These are phyloP conservation scores for Alloscopus bannaensis DNA, from an alignment of 2,888 invertebrate genomes.

Conservation along the genomic window DNA sequence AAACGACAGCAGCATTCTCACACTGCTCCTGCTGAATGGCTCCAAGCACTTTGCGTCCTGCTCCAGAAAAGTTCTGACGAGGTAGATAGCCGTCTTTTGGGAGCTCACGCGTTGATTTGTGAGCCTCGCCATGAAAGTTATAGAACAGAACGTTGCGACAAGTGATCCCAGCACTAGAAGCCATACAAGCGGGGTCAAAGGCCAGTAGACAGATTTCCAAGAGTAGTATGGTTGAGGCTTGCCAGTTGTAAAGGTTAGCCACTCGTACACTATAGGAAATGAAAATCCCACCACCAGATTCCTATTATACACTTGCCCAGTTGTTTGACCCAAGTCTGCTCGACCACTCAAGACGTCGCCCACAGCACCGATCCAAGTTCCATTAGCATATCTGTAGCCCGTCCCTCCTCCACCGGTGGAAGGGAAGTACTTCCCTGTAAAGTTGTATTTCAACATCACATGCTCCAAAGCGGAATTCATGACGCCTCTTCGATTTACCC, in stretches of 20 bases:
- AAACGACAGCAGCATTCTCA: slow-evolving; percentile 45
- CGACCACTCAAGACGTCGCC: slow-evolving; percentile 54
- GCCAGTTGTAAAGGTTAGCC: slow-evolving; percentile 59
- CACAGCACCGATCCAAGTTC: slow-evolving; percentile 62
- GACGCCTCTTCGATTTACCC: slow-evolving; percentile 46
- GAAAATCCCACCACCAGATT: slow-evolving; percentile 54
- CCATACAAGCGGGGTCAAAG: slow-evolving; percentile 44
- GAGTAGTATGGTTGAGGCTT: slow-evolving; percentile 46
- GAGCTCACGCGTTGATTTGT: not conserved
- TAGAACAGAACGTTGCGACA: slow-evolving; percentile 17
- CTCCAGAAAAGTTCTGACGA: slow-evolving; percentile 42
- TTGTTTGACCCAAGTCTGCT: slow-evolving; percentile 56
- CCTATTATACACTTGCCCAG: slow-evolving; percentile 47
- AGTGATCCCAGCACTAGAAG: slow-evolving; percentile 26
- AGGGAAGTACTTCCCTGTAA: slow-evolving; percentile 49
- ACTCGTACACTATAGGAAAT: slow-evolving; percentile 52
- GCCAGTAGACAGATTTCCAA: slow-evolving; percentile 67
- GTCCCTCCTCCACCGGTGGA: slow-evolving; percentile 53
- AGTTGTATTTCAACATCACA: slow-evolving; percentile 49
- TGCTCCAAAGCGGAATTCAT: slow-evolving; percentile 39
- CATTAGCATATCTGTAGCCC: slow-evolving; percentile 46
- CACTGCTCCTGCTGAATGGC: not conserved
- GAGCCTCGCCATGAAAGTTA: slow-evolving; percentile 19
- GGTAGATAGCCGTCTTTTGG: slow-evolving; percentile 9
- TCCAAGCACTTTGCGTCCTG: slow-evolving; percentile 42